Conservation (phyloP, 1,140 invertebrate genomes). For the Lasioglossum albipes region DNA sequence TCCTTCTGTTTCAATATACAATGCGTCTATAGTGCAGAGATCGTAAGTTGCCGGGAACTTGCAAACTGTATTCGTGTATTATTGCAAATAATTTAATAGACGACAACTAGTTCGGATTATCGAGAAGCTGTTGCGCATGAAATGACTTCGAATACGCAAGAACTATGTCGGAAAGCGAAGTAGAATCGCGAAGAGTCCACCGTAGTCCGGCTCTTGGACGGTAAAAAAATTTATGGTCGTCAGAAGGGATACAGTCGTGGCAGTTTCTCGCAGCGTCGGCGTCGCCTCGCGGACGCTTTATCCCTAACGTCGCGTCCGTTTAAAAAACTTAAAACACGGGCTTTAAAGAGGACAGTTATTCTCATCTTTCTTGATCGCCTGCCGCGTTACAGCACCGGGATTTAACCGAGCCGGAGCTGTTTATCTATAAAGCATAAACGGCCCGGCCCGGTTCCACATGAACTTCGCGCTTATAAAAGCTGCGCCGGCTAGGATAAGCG, state of each 20-base stretch:
- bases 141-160: no score
- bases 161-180: no score
- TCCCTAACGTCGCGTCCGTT: not conserved
- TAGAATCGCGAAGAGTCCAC: not conserved
- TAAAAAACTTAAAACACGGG: not conserved
- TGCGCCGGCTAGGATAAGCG: not conserved
- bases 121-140: no score
- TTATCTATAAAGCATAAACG: not conserved
- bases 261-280: not conserved
- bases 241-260: not conserved
- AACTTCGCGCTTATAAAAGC: not conserved
- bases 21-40: no score
- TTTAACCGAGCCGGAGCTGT: not conserved
- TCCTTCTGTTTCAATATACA: no score
- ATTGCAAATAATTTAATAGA: no score
- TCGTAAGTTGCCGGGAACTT: no score
- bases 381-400: not conserved
- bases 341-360: not conserved
- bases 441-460: not conserved
- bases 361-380: not conserved
- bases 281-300: conserved; percentile 3
- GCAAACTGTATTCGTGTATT: no score
- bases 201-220: not conserved
- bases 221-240: conserved; percentile 5
- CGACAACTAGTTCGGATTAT: no score